Percentiles rank a stretch among this genome's conserved stretches.
phyloP scores from a whole-genome alignment of 2,888 invertebrate genomes.

The Eristalinus aeneus region DNA sequence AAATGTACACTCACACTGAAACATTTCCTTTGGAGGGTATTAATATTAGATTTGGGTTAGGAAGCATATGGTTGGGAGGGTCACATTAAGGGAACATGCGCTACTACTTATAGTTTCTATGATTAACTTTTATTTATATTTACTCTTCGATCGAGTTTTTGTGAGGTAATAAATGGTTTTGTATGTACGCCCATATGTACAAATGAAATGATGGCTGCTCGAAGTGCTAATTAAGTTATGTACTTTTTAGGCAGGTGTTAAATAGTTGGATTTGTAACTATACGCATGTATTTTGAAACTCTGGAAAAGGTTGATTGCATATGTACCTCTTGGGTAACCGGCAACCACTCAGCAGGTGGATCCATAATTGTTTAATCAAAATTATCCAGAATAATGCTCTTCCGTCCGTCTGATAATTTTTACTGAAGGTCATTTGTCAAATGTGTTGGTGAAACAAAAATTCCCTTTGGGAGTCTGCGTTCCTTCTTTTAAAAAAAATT shows the following conservation, averaged over 20 bases:
- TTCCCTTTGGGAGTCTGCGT: too few species aligned
- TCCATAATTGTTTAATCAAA: background rate
- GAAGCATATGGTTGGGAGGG: conserved; percentile 15
- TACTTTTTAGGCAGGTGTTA: background rate
- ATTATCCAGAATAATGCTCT: too few species aligned
- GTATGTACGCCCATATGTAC: background rate
- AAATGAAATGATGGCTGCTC: background rate
- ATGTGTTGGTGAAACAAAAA: too few species aligned
- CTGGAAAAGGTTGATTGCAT: background rate
- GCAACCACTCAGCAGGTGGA: background rate
- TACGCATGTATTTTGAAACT: background rate
- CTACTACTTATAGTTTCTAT: conserved; percentile 30
- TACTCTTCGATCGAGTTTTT: conserved; percentile 14
- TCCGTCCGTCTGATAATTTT: too few species aligned
- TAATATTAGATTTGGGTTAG: conserved; percentile 17
- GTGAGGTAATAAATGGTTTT: background rate
- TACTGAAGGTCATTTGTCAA: too few species aligned
- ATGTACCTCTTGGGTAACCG: background rate
- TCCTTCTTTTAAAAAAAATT: too few species aligned
- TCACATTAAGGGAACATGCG: conserved; percentile 16
- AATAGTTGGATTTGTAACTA: background rate
- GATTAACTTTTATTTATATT: conserved; percentile 19
- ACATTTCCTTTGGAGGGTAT: background rate
- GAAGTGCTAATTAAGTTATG: background rate
- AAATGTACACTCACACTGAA: background rate